These are phyloP conservation scores for Balanococcus diminutus DNA, from an alignment of 2,888 invertebrate genomes.

Conservation along the genomic window DNA sequence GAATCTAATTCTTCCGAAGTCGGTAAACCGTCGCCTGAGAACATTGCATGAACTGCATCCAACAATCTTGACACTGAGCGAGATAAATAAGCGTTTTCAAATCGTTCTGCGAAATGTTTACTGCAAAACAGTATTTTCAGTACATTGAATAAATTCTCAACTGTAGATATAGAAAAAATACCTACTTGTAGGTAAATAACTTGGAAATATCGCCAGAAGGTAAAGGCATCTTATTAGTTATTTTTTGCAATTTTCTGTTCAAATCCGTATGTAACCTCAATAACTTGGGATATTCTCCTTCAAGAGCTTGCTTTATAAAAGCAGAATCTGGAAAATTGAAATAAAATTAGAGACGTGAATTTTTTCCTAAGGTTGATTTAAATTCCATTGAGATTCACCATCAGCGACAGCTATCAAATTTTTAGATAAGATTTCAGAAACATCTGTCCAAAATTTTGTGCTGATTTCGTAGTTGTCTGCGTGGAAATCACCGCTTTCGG, in stretches of 20 bases:
- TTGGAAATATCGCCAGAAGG: neutral
- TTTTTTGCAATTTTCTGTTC: conserved; percentile 67
- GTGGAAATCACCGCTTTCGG: conserved; percentile 11
- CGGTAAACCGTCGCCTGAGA: conserved; percentile 72
- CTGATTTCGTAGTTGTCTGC: conserved; percentile 27
- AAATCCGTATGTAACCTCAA: conserved; percentile 81
- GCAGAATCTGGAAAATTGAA: conserved; percentile 60
- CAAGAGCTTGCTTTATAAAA: conserved; percentile 78
- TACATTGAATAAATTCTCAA: neutral
- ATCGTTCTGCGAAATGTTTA: conserved; percentile 62
- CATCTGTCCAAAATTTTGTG: conserved; percentile 50
- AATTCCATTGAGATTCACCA: too few species aligned
- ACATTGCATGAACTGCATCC: conserved; percentile 85
- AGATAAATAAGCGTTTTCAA: conserved; percentile 85
- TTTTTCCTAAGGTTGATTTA: neutral
- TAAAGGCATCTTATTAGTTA: conserved; percentile 37
- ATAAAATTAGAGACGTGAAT: neutral
- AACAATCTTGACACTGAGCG: conserved; percentile 81
- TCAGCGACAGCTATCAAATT: conserved; percentile 60
- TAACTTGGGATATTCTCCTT: conserved; percentile 85
- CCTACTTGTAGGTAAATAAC: conserved; percentile 35
- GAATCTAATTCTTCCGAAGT: conserved; percentile 78
- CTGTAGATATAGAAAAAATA: neutral
- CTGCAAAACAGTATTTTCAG: neutral
- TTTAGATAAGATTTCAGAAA: conserved; percentile 39